phyloP scores from a whole-genome alignment of 2,113 vertebrate genomes.

The Brienomyrus brachyistius region DNA sequence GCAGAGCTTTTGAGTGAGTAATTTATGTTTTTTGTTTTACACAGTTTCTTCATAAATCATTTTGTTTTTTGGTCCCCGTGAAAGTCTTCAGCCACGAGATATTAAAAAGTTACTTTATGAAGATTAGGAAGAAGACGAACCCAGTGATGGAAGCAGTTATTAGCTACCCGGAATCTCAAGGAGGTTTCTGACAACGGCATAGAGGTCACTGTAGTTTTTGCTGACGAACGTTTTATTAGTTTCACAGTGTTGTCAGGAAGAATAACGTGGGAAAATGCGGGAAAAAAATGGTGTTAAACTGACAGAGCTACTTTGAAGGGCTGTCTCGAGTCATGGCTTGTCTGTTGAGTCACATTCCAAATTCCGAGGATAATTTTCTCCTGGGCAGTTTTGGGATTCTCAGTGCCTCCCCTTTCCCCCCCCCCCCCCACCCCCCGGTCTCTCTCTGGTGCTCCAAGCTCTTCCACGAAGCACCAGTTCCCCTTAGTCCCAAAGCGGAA shows the following conservation, averaged over 20 bases:
- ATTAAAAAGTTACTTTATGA: not conserved
- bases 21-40: not conserved
- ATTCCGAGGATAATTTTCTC: not conserved
- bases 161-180: not conserved
- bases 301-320: not conserved
- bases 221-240: not conserved
- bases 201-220: not conserved
- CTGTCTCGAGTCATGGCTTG: not conserved
- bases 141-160: not conserved
- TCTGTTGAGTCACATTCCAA: not conserved
- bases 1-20: not conserved
- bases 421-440: not conserved
- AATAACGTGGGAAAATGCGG: not conserved
- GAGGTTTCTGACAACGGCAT: not conserved
- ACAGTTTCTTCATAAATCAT: not conserved
- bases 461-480: not conserved
- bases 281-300: not conserved
- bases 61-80: not conserved
- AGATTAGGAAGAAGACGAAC: not conserved
- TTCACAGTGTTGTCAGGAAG: not conserved
- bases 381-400: not conserved
- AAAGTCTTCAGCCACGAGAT: not conserved
- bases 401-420: too few species aligned
- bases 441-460: not conserved
- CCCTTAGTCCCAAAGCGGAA: conserved; percentile 1